phyloP scores from a whole-genome alignment of 2,797 vertebrate genomes.

The Crocidura indochinensis region DNA sequence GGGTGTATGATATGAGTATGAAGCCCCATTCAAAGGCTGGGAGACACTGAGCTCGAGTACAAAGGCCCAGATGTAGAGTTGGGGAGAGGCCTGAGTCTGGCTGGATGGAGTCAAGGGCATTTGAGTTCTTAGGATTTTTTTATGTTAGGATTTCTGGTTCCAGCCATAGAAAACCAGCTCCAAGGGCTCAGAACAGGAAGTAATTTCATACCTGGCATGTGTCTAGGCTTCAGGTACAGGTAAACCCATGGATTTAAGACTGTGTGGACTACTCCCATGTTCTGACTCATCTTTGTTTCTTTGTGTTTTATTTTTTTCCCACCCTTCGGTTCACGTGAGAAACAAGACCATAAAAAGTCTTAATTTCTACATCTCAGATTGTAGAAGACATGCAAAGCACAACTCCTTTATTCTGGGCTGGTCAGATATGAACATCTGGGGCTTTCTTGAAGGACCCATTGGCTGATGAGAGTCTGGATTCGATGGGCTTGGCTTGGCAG shows the following conservation, averaged over 20 bases:
- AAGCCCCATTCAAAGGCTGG: background rate
- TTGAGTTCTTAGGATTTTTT: background rate
- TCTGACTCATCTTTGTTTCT: background rate
- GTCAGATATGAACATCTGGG: too few species aligned
- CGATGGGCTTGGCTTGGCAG: too few species aligned
- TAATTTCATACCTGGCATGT: background rate
- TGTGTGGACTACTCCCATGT: background rate
- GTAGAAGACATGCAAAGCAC: background rate
- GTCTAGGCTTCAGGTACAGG: background rate
- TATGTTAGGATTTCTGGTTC: background rate
- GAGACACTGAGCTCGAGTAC: too few species aligned
- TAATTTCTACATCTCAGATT: background rate
- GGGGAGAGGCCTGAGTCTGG: background rate
- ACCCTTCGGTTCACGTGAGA: slow-evolving; percentile 24
- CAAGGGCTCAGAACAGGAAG: background rate
- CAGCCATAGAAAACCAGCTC: slow-evolving; percentile 24
- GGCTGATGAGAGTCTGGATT: too few species aligned
- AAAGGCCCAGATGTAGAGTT: background rate
- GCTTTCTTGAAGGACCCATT: too few species aligned
- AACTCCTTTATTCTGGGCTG: too few species aligned
- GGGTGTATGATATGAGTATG: background rate
- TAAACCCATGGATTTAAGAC: background rate
- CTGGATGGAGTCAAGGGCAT: background rate
- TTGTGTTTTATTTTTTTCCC: background rate
- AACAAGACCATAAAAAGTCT: background rate